phyloP scores from a whole-genome alignment of 2,888 invertebrate genomes.

The Buathra laborator region DNA sequence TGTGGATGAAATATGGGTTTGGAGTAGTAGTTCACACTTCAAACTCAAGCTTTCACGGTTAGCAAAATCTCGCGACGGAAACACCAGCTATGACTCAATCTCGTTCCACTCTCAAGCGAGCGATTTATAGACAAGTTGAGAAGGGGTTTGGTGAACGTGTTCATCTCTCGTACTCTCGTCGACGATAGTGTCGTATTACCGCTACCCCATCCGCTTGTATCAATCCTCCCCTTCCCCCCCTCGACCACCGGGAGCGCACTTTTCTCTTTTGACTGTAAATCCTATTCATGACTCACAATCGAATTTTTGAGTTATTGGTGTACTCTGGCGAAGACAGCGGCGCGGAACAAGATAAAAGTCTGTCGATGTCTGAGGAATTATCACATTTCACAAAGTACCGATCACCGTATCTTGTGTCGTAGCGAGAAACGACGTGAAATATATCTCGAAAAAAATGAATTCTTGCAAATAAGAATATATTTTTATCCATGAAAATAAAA shows the following conservation, averaged over 20 bases:
- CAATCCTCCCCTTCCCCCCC: not conserved
- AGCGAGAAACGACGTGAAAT: not conserved
- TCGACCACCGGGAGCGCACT: not conserved
- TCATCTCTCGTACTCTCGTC: constrained; percentile 9
- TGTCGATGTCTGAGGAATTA: not conserved
- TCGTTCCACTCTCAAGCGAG: constrained; percentile 30
- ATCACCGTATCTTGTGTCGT: not conserved
- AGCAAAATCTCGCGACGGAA: constrained; percentile 21
- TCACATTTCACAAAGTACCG: not conserved
- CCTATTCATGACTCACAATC: not conserved
- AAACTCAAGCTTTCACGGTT: constrained; percentile 46
- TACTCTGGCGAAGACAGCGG: not conserved
- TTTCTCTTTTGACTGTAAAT: constrained; percentile 3
- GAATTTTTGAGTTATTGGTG: not conserved
- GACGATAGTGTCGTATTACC: not conserved
- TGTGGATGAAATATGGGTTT: not conserved
- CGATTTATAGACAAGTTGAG: constrained; percentile 54
- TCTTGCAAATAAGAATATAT: no score
- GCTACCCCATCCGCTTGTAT: constrained; percentile 3
- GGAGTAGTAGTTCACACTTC: constrained; percentile 31
- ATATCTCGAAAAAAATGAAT: no score
- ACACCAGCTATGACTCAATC: not conserved
- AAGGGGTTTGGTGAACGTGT: constrained; percentile 18
- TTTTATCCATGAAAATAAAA: no score
- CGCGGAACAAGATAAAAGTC: not conserved